Evolutionary conservation across 1,140 invertebrate genomes (phyloP), one percentile per base, ranked within the genome.

Genomic region (Aphaenogaster floridana): DNA sequence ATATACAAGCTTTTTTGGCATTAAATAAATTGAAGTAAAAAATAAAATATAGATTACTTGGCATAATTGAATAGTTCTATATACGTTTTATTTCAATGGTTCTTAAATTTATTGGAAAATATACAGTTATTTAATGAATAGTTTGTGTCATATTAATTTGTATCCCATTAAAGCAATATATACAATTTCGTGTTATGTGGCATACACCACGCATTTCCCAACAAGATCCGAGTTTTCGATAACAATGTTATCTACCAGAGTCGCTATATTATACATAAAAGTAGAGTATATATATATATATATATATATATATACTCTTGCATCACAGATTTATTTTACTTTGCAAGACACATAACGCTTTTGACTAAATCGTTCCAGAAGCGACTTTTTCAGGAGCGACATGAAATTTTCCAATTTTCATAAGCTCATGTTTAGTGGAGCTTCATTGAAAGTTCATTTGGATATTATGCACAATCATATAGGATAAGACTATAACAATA

Each of bases 121-220:
- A 59, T 39, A 59, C 17, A 54, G 34, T 76, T 36, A 61, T 76
- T 79, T 57, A 36, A 36, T 3, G 57, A 39, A 21, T 36, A 21
- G 3, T 63, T 15, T 34, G 5, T 76, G n/a, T 71, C 50, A 63
- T 68, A 64, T 48, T 48, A 72, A 42, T 45, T 57, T 34, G 21
- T 13, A 69, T 83, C 28, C 50, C 9, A 74, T 72, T 83, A 36
- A 74, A 72, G 42, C 8, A 17, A 83, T 72, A 48, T 83, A 45
- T 39, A 80, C 17, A 80, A 68, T 45, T 59, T 42, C 11, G 3
- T 61, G 39, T 57, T n/a, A 42, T 61, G 3, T n/a, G 0, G 9
- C 15, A 13, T 50, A 36, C 3, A 48, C 45, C 17, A 13, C 2
- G 11, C 11, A 36, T 50, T 15, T 79, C 1, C 39, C 2, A 68